A percentile compares a stretch with the other conserved stretches of the same genome.
Evolutionary conservation across 1,140 invertebrate species (phyloP).

Genomic region (Drosophila repletoides): DNA sequence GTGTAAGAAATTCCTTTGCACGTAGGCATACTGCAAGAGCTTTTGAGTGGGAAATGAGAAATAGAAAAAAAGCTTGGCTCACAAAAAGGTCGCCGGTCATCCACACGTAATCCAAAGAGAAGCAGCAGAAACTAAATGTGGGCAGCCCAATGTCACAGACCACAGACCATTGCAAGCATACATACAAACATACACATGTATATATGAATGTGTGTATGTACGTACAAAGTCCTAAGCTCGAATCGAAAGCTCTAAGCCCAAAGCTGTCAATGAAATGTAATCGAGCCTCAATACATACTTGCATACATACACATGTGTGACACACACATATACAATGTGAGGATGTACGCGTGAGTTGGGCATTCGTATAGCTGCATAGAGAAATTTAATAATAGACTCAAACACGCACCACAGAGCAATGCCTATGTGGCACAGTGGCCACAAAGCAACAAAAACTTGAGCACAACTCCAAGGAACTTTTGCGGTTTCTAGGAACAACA

Average conservation of each 20-base stretch:
- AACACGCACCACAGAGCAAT: constrained; percentile 20
- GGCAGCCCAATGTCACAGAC: constrained; percentile 53
- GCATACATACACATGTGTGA: constrained; percentile 10
- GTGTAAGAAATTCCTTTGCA: constrained; percentile 77
- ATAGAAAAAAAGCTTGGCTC: constrained; percentile 52
- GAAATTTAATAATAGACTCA: constrained; percentile 62
- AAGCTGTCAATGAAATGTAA: constrained; percentile 65
- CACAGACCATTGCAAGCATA: constrained; percentile 19
- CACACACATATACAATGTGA: constrained; percentile 9
- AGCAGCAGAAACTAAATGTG: constrained; percentile 22
- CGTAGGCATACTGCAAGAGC: constrained; percentile 62
- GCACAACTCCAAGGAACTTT: constrained; percentile 5
- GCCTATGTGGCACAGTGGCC: constrained; percentile 26
- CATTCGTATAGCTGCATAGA: constrained; percentile 38
- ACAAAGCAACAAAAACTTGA: not conserved
- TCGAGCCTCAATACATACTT: constrained; percentile 9
- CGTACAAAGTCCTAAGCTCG: constrained; percentile 40
- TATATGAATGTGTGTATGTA: not conserved
- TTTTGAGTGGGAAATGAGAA: constrained; percentile 31
- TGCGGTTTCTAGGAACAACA: not conserved
- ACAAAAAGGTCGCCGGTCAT: constrained; percentile 30
- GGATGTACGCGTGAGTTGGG: constrained; percentile 12
- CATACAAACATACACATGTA: not conserved
- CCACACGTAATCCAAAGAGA: constrained; percentile 52
- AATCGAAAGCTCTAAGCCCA: constrained; percentile 25